Conservation (phyloP, 2,113 vertebrate genomes). For the Nothoprocta perdicaria region DNA sequence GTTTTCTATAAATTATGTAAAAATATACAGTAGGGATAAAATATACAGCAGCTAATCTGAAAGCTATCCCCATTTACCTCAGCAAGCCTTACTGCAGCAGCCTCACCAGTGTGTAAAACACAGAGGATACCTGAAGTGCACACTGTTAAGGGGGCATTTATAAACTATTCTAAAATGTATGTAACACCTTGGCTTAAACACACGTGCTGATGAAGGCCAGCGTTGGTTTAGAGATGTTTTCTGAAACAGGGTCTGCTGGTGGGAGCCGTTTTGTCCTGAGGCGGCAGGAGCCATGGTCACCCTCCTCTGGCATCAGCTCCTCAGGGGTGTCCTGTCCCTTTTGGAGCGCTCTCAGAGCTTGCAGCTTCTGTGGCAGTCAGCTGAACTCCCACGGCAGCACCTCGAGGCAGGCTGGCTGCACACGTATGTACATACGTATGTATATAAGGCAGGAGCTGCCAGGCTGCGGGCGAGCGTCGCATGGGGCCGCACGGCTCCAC, state of each 20-base stretch:
- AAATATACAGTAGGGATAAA: neutral
- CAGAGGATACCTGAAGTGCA: neutral
- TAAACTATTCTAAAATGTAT: neutral
- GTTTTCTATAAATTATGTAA: neutral
- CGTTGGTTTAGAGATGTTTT: rapidly evolving
- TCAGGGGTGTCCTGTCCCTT: neutral
- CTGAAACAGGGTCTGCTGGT: neutral
- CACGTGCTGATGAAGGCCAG: neutral
- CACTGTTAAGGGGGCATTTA: neutral
- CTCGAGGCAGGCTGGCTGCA: neutral
- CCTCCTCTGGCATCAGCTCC: neutral
- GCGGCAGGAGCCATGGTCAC: neutral
- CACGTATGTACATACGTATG: too few species aligned
- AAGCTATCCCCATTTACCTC: neutral
- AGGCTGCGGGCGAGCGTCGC: neutral
- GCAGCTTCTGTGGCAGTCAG: neutral
- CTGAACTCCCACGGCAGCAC: neutral
- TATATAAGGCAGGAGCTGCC: neutral
- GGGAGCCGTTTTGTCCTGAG: neutral
- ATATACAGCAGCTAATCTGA: neutral
- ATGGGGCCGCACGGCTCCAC: neutral
- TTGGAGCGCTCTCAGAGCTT: neutral
- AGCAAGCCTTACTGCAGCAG: neutral
- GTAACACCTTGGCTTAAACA: neutral
- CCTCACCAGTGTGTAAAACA: neutral